Conservation (phyloP, 2,113 vertebrate species). For the Erythrolamprus reginae region DNA sequence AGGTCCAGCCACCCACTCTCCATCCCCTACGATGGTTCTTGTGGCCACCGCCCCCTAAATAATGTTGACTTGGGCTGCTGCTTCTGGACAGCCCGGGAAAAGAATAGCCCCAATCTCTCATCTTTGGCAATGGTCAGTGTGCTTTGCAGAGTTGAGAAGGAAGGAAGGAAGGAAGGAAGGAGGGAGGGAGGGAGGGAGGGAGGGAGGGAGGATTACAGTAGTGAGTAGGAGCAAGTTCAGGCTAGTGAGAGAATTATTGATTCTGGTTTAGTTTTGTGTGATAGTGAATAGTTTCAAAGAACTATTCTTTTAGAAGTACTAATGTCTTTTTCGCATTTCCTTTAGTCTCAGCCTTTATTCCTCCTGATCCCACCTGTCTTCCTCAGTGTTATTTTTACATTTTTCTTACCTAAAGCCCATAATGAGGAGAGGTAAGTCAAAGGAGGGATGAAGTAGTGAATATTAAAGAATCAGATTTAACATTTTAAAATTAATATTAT, state of each 20-base stretch:
- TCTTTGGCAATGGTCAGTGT: neutral
- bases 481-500: neutral
- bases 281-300: neutral
- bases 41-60: neutral
- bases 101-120: neutral
- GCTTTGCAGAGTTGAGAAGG: neutral
- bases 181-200: too few species aligned
- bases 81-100: neutral
- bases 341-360: neutral
- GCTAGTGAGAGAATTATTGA: neutral
- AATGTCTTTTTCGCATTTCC: neutral
- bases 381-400: neutral
- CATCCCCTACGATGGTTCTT: neutral
- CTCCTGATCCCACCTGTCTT: neutral
- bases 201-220: neutral
- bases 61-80: neutral
- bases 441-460: neutral
- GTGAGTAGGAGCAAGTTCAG: neutral
- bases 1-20: neutral
- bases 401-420: neutral
- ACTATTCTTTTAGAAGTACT: neutral
- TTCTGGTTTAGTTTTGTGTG: neutral
- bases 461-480: neutral
- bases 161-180: neutral
- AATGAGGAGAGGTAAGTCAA: neutral